Evolutionary conservation across 2,113 vertebrate species (phyloP).

Genomic region (Passerina amoena): DNA sequence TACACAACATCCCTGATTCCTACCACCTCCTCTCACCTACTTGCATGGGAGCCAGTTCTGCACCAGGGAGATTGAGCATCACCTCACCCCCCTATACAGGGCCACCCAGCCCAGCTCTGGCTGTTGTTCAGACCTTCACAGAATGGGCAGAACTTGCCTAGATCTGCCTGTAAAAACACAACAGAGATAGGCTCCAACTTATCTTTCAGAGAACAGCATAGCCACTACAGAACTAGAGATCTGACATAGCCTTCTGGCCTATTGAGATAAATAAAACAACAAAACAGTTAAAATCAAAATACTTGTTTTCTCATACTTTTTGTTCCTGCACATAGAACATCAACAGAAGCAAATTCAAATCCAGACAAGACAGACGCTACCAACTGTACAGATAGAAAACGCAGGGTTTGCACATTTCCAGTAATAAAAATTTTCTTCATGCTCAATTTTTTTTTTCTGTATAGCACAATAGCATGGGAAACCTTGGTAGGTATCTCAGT

Average conservation of each 20-base stretch:
- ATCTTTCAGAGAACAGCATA: not conserved
- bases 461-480: not conserved
- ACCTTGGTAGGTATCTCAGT: not conserved
- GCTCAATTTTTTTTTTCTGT: not conserved
- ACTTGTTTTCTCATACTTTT: not conserved
- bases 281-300: not conserved
- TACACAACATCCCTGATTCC: not conserved
- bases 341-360: not conserved
- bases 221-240: not conserved
- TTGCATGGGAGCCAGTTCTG: not conserved
- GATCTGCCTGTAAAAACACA: not conserved
- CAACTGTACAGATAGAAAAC: not conserved
- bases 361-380: not conserved
- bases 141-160: not conserved
- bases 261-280: not conserved
- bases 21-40: not conserved
- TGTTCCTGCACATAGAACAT: not conserved
- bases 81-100: not conserved
- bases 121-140: not conserved
- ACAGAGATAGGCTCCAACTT: not conserved
- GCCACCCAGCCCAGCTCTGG: not conserved
- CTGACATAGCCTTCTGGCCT: not conserved
- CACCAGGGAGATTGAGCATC: accelerated
- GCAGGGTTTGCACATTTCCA: not conserved
- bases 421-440: not conserved